Evolutionary conservation across 2,113 vertebrate genomes (phyloP), one percentile per base, ranked within the genome.

Genomic region (Delphinapterus leucas): DNA sequence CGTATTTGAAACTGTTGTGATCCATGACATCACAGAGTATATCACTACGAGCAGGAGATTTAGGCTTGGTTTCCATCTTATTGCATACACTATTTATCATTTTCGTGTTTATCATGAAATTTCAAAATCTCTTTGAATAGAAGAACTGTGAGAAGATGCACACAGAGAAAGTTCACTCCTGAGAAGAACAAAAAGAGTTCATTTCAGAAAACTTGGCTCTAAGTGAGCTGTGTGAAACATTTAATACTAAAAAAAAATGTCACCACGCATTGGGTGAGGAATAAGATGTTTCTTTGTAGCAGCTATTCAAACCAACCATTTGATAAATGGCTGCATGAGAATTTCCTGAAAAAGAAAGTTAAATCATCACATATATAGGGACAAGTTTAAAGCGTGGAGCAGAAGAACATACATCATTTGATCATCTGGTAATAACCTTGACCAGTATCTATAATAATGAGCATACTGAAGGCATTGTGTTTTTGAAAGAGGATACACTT

Each of bases 291-390:
- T 58, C 63, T 80, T 55, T 90, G 17, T 90, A 53, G 8, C 58
- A 53, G 14, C 17, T 85, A 81, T 31, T 95, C 9, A 82, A 93
- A 68, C 23, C n/a, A 77, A 82, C 15, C 5, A 5, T 61, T 73
- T 61, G 67, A 71, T 60, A 70, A 88, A 73, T 82, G 36, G 55
- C 13, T 76, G 2, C 11, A 20, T 38, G 53, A 88, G 18, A 47
- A 26, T 33, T 90, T 90, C 73, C n/a, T 76, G 77, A 25, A 93
- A 90, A 85, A 87, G 18, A 63, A 97, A 36, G 15, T 83, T 82
- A 85, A 76, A 82, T 84, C 2, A 4, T 67, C n/a, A 61, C 6
- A 92, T 73, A 76, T 3, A 36, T 36, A 92, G 18, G 77, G 47
- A 18, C 23, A 88, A 10, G 26, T 85, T 81, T 73, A 58, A 82